Base-by-base conservation (phyloP, 1,140 invertebrate genomes). In the Zelostemma sp. region DNA sequence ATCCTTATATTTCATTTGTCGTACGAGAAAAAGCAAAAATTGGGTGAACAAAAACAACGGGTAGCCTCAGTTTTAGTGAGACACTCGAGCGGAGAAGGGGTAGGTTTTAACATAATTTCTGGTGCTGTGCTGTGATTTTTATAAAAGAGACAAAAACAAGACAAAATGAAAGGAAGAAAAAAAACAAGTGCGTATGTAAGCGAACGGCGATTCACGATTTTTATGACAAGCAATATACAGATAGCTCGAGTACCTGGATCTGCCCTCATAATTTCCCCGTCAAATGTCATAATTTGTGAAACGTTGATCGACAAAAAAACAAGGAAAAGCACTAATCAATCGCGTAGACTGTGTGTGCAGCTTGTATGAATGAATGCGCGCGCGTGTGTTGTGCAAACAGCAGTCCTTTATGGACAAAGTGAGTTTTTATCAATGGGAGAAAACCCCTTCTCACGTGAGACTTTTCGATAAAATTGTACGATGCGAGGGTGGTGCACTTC, bases 81-180 rank as follows among this genome's bases (percentile, higher is more conserved):
- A 66, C 75, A 65, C 35, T 66, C 63, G 53, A 65, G 74, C 67
- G 72, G 75, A 80, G 68, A 66, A 72, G 61, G 74, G 76, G 73
- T 80, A 73, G 78, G 77, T 74, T 82, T 80, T 75, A 78, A 77
- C 79, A 76, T 78, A 80, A 80, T 80, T 76, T 79, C 80, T 81
- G 80, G 79, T 80, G 81, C 80, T 80, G 81, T 78, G 80, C 81
- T 84, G 81, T 81, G 81, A 82, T 84, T 82, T 84, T 83, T 82
- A 79, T 82, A 81, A 76, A 80, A 75, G 71, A 68, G 55, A 75
- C 72, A 55, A 64, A 70, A 69, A 43, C 62, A 64, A 72, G 49
- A 71, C 17, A 49, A 60, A 70, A 56, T 48, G 59, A n/a, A 55
- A 56, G 53, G 16, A 28, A 11, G 46, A 48, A 60, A 47, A 6